Evolutionary conservation across 2,888 invertebrate genomes (phyloP).

Genomic region (Sinelater perroti): DNA sequence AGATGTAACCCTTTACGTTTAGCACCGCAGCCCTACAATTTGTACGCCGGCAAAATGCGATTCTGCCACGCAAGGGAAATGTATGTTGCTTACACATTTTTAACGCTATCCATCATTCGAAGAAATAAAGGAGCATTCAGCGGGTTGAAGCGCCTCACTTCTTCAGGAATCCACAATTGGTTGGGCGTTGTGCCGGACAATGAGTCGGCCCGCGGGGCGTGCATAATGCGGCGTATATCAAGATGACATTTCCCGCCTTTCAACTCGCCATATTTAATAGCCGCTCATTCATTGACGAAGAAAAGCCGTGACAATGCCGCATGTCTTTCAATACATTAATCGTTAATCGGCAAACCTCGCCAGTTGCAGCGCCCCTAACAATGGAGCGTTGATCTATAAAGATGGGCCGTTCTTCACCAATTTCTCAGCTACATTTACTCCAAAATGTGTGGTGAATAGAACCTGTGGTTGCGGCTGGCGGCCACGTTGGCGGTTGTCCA

Average conservation of each 20-base stretch:
- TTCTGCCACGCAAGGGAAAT: constrained; percentile 39
- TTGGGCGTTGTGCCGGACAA: constrained; percentile 46
- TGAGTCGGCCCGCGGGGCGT: constrained; percentile 49
- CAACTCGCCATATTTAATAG: constrained; percentile 57
- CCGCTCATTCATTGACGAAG: constrained; percentile 54
- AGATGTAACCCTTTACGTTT: constrained; percentile 48
- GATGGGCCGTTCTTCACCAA: constrained; percentile 62
- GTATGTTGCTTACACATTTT: constrained; percentile 41
- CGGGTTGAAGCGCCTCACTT: constrained; percentile 21
- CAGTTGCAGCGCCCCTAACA: constrained; percentile 55
- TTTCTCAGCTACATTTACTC: constrained; percentile 63
- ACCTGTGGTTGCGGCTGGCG: constrained; percentile 43
- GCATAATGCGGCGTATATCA: constrained; percentile 58
- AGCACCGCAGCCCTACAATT: constrained; percentile 53
- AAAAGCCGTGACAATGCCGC: constrained; percentile 50
- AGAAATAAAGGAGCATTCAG: constrained; percentile 28
- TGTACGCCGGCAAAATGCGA: constrained; percentile 43
- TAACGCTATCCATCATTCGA: constrained; percentile 29
- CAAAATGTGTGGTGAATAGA: constrained; percentile 60
- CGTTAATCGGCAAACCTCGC: constrained; percentile 57
- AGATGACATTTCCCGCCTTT: constrained; percentile 56
- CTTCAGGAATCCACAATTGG: constrained; percentile 41
- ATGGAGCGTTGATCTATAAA: constrained; percentile 59
- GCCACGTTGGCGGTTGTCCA: constrained; percentile 47
- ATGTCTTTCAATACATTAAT: constrained; percentile 58